Conservation (phyloP, 2,888 invertebrate species). For the Sminthurides aquaticus region DNA sequence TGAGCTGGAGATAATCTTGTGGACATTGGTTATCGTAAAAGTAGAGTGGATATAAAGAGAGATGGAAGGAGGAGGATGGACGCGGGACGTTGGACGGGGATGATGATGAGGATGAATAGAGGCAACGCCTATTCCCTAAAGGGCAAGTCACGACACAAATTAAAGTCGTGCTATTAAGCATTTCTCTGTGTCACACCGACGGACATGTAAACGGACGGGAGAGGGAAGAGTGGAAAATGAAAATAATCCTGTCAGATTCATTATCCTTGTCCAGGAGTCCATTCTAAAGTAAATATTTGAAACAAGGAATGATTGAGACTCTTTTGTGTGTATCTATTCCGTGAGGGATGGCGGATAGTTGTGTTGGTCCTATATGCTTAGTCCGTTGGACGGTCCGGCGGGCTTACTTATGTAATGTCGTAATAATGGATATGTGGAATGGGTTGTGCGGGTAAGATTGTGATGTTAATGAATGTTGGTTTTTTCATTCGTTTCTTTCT, state of each 20-base stretch:
- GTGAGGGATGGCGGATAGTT: too few species aligned
- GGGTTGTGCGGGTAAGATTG: too few species aligned
- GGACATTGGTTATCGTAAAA: neutral
- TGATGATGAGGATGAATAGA: slow-evolving; percentile 21
- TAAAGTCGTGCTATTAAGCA: slow-evolving; percentile 38
- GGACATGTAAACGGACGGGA: slow-evolving; percentile 1
- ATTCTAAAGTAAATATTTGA: too few species aligned
- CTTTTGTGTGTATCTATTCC: too few species aligned
- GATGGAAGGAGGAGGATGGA: neutral
- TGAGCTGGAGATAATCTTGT: neutral
- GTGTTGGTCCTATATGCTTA: too few species aligned
- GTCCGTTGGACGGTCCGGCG: too few species aligned
- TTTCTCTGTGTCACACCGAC: slow-evolving; percentile 24
- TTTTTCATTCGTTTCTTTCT: too few species aligned
- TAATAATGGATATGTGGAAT: too few species aligned
- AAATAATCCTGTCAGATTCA: neutral
- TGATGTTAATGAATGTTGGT: too few species aligned
- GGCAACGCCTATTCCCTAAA: slow-evolving; percentile 42
- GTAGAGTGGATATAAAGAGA: neutral
- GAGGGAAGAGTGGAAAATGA: slow-evolving; percentile 8
- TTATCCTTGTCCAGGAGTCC: neutral
- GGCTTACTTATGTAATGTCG: too few species aligned
- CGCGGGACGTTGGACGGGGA: too few species aligned
- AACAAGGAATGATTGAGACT: too few species aligned
- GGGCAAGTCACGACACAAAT: slow-evolving; percentile 43